Evolutionary conservation across 1,140 invertebrate genomes (phyloP).

Genomic region (Armadillidium nasatum): DNA sequence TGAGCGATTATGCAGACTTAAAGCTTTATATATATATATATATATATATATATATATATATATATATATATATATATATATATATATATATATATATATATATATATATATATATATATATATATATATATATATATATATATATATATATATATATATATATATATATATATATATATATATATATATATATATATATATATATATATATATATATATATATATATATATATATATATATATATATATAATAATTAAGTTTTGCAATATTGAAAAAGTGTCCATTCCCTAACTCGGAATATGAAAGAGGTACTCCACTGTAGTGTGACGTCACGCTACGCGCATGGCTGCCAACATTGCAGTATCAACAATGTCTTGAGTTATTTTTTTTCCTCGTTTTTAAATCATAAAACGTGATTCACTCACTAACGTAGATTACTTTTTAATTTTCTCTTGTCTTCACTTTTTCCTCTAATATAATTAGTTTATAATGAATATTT

Average conservation of each 20-base stretch:
- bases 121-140: not conserved
- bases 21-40: too few species aligned
- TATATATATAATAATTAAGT: not conserved
- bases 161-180: not conserved
- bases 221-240: not conserved
- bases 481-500: too few species aligned
- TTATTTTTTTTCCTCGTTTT: slow-evolving; percentile 30
- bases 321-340: slow-evolving; percentile 32
- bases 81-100: too few species aligned
- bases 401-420: slow-evolving; percentile 9
- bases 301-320: slow-evolving; percentile 18
- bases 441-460: slow-evolving; percentile 32
- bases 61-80: too few species aligned
- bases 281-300: slow-evolving; percentile 23
- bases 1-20: too few species aligned
- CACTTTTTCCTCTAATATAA: not conserved
- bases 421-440: too few species aligned
- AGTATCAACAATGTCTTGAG: slow-evolving; percentile 30
- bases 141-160: not conserved
- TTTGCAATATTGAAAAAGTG: not conserved
- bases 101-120: not conserved
- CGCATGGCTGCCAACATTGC: slow-evolving; percentile 39
- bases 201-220: not conserved
- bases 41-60: too few species aligned
- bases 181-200: not conserved